Percentiles rank a stretch among this genome's conserved stretches.
phyloP scores from a whole-genome alignment of 2,113 vertebrate genomes.

The Osmerus mordax region DNA sequence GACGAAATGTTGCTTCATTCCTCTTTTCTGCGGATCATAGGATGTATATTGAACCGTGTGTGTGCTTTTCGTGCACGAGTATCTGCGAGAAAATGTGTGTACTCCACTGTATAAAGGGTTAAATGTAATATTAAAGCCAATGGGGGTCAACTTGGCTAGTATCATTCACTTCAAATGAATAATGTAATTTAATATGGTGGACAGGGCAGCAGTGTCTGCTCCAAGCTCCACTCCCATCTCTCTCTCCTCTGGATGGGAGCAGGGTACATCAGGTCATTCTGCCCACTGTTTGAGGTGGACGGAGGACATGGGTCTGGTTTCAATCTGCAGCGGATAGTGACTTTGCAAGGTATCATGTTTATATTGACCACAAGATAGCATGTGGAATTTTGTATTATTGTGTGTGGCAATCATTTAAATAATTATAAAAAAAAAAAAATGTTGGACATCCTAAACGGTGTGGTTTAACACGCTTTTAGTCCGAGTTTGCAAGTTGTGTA shows the following conservation, averaged over 20 bases:
- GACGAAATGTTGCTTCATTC: no score
- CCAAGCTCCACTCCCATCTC: slow-evolving; percentile 29
- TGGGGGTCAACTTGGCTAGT: slow-evolving; percentile 55
- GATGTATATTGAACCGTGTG: slow-evolving; percentile 1
- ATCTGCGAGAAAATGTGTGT: slow-evolving; percentile 12
- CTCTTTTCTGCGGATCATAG: not conserved
- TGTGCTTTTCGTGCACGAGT: slow-evolving; percentile 1
- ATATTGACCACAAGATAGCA: no score
- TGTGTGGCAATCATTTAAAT: no score
- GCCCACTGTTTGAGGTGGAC: no score
- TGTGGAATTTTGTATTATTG: no score
- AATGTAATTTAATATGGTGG: slow-evolving; percentile 69
- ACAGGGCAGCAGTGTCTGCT: slow-evolving; percentile 34
- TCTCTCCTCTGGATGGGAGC: not conserved
- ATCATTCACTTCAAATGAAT: slow-evolving; percentile 68
- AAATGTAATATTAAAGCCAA: slow-evolving; percentile 61
- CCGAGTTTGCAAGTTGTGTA: no score
- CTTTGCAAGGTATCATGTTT: no score
- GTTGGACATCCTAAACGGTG: no score
- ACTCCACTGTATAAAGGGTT: slow-evolving; percentile 49
- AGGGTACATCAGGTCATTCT: no score
- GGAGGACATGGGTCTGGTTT: no score
- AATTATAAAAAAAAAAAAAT: no score
- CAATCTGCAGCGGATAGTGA: no score
- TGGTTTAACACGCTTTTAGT: not conserved